Conservation (phyloP, 1,140 invertebrate species). For the Drosophila quadrilineata region DNA sequence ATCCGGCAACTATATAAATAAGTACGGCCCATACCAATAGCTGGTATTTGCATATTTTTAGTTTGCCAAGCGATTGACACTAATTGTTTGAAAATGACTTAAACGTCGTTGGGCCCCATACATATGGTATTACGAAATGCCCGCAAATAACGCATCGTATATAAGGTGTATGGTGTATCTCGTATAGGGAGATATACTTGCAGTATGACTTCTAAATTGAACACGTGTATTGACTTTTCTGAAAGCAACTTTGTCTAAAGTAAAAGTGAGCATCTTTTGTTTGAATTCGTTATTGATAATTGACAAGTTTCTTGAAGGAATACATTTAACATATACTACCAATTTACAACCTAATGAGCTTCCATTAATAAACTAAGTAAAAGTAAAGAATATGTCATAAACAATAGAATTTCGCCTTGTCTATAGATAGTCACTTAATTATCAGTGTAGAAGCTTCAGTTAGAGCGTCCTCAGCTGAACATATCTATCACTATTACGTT, state of each 20-base stretch:
- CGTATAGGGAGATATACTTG: too few species aligned
- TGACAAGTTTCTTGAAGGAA: neutral
- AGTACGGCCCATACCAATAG: slow-evolving; percentile 31
- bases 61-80: slow-evolving; percentile 74
- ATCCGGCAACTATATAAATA: slow-evolving; percentile 28
- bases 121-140: slow-evolving; percentile 54
- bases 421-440: too few species aligned
- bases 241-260: slow-evolving; percentile 14
- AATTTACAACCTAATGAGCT: too few species aligned
- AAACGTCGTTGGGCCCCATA: slow-evolving; percentile 35
- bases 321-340: too few species aligned
- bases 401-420: too few species aligned
- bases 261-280: slow-evolving; percentile 8
- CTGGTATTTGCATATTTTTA: slow-evolving; percentile 67
- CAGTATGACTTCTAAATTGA: slow-evolving; percentile 4
- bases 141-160: slow-evolving; percentile 33
- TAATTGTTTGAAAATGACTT: slow-evolving; percentile 69
- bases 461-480: too few species aligned
- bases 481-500: too few species aligned
- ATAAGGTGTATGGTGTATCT: too few species aligned
- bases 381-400: too few species aligned
- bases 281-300: neutral
- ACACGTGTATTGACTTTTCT: slow-evolving; percentile 24
- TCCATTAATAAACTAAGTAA: too few species aligned
- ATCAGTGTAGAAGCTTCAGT: too few species aligned